Evolutionary conservation across 1,140 invertebrate species (phyloP).

Genomic region (Pantala flavescens): DNA sequence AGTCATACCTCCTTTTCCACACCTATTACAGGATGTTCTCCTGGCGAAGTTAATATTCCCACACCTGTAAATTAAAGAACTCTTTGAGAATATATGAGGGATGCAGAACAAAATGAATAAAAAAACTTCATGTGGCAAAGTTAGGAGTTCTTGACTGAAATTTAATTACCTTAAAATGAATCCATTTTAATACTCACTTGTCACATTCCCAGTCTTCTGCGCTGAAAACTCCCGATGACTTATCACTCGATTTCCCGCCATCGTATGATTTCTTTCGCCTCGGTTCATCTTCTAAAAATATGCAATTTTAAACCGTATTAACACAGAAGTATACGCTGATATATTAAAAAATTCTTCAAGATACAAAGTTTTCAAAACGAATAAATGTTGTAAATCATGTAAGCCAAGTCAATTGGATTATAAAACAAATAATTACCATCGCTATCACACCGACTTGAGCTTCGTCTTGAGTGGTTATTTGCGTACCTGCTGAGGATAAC

Average conservation of each 20-base stretch:
- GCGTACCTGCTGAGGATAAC: background rate
- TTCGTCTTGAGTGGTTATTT: background rate
- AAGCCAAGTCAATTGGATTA: background rate
- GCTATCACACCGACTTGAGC: background rate
- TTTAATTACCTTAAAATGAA: too few species aligned
- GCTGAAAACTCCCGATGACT: slow-evolving; percentile 93
- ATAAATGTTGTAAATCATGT: too few species aligned
- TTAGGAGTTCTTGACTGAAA: too few species aligned
- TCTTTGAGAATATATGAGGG: too few species aligned
- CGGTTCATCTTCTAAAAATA: background rate
- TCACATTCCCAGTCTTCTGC: slow-evolving; percentile 99
- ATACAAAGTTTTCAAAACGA: too few species aligned
- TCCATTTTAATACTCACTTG: slow-evolving; percentile 51
- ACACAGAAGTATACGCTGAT: too few species aligned
- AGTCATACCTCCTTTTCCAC: slow-evolving; percentile 41
- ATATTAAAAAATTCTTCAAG: too few species aligned
- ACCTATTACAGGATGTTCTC: slow-evolving; percentile 80
- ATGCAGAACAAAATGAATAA: too few species aligned
- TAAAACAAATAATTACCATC: background rate
- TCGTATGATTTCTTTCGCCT: background rate
- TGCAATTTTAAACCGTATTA: too few species aligned
- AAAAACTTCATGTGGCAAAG: too few species aligned
- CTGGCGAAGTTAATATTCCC: slow-evolving; percentile 92
- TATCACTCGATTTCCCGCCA: slow-evolving; percentile 61
- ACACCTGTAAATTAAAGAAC: slow-evolving; percentile 36